Percentiles rank a stretch among this genome's conserved stretches.
These are phyloP conservation scores for Lissocephala sabroskyi DNA, from an alignment of 2,888 invertebrate species.

Conservation along the genomic window DNA sequence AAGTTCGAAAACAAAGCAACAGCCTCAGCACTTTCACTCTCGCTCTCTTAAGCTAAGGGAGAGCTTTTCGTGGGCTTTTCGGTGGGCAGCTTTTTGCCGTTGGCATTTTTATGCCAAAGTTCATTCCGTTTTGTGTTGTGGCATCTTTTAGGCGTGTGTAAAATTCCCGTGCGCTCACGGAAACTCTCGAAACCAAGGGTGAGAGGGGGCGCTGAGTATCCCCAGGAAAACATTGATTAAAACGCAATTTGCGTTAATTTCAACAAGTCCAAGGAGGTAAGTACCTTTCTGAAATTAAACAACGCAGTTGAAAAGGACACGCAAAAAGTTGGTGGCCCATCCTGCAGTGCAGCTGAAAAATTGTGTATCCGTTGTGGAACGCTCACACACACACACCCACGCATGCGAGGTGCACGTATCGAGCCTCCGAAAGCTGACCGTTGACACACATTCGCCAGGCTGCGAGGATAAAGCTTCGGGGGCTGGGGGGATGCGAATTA, in stretches of 20 bases:
- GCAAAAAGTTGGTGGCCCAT: conserved; percentile 18
- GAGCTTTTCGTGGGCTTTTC: conserved; percentile 24
- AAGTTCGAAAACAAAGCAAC: conserved; percentile 50
- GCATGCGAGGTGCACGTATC: conserved; percentile 7
- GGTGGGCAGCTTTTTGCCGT: neutral
- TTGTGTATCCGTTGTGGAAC: conserved; percentile 45
- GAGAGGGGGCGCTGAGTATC: no score
- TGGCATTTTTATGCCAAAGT: conserved; percentile 36
- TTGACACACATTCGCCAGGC: conserved; percentile 16
- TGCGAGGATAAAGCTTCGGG: no score
- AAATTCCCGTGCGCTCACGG: conserved; percentile 17
- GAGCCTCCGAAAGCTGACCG: conserved; percentile 22
- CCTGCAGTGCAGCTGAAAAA: conserved; percentile 45
- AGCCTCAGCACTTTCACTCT: conserved; percentile 53
- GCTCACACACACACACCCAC: conserved; percentile 10
- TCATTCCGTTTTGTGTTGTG: conserved; percentile 45
- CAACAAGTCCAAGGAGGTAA: no score
- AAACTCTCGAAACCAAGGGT: no score
- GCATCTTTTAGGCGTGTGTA: conserved; percentile 49
- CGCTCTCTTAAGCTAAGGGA: conserved; percentile 12
- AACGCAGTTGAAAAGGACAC: neutral
- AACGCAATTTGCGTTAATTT: neutral
- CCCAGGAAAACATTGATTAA: no score
- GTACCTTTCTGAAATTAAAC: no score
- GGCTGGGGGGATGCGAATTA: neutral